Evolutionary conservation across 2,888 invertebrate genomes (phyloP).

Genomic region (Chirona hameri): DNA sequence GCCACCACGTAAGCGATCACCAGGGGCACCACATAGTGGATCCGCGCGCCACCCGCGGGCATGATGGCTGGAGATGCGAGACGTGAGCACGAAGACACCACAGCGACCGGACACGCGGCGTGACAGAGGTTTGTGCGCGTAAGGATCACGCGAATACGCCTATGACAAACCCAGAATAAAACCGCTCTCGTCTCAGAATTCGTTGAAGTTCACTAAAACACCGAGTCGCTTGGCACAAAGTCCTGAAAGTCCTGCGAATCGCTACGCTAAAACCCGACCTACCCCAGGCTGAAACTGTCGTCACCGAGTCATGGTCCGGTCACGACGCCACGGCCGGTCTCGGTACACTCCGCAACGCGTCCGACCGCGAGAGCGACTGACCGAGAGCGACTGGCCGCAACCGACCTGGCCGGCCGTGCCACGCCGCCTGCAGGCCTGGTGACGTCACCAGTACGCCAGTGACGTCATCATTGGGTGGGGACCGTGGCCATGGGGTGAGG

Average conservation of each 20-base stretch:
- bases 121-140: no score
- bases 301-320: neutral
- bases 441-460: slow-evolving; percentile 40
- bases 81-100: no score
- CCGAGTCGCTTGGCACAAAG: neutral
- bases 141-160: no score
- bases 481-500: no score
- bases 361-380: neutral
- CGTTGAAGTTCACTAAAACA: neutral
- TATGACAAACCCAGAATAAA: no score
- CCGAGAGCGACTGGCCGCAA: neutral
- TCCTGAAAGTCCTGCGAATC: neutral
- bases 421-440: slow-evolving; percentile 50
- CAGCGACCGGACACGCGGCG: no score
- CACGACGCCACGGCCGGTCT: neutral
- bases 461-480: neutral
- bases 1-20: neutral
- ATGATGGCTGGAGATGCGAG: neutral
- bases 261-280: neutral
- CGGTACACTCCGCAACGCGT: neutral
- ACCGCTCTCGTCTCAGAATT: neutral
- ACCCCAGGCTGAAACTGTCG: neutral
- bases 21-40: slow-evolving; percentile 3
- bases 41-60: neutral
- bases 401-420: slow-evolving; percentile 43